These are phyloP conservation scores for Drosophila greeni DNA, from an alignment of 2,888 invertebrate genomes.

Conservation along the genomic window DNA sequence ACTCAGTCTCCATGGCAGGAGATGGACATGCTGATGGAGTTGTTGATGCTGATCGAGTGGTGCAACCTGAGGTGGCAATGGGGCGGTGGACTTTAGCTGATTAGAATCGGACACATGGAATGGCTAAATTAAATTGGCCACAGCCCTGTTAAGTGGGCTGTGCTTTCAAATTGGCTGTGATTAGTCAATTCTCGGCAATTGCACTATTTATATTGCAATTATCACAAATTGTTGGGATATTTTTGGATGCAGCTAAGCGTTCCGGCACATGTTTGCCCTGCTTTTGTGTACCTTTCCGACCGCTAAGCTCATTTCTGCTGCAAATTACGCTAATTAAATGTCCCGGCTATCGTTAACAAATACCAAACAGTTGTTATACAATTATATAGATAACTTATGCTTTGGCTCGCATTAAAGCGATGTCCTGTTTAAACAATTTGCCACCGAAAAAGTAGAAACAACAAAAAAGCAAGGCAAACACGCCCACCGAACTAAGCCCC, in stretches of 20 bases:
- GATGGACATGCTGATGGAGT: neutral
- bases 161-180: constrained; percentile 15
- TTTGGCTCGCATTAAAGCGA: constrained; percentile 10
- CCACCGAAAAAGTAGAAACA: constrained; percentile 3
- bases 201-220: constrained; percentile 55
- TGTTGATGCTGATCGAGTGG: constrained; percentile 1
- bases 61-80: too few relatives aligned
- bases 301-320: constrained; percentile 32
- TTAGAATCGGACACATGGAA: neutral
- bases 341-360: constrained; percentile 25
- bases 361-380: constrained; percentile 24
- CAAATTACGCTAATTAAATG: constrained; percentile 62
- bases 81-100: neutral
- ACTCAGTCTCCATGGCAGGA: constrained; percentile 1
- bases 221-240: constrained; percentile 32
- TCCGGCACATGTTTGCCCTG: constrained; percentile 50
- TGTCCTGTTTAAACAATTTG: constrained; percentile 9
- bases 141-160: neutral
- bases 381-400: constrained; percentile 51
- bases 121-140: constrained; percentile 7
- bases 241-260: constrained; percentile 27
- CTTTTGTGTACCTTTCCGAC: constrained; percentile 19
- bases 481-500: constrained; percentile 25
- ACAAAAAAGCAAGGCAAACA: neutral
- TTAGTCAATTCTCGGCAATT: constrained; percentile 36